Base-by-base conservation (phyloP, 2,888 invertebrate genomes). In the Helicoverpa assulta region DNA sequence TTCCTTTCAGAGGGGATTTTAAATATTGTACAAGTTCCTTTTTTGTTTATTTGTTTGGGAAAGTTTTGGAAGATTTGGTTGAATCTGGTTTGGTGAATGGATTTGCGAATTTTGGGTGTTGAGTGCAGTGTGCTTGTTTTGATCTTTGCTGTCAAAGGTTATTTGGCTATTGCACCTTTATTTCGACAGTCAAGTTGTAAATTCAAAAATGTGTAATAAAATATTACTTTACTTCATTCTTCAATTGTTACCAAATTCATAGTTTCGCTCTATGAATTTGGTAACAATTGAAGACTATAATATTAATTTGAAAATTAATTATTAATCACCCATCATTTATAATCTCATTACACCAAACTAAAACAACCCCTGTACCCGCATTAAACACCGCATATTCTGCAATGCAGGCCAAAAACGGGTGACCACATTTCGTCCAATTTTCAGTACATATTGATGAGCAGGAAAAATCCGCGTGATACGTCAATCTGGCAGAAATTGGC, bases 1-100 rank as follows among this genome's bases (percentile, higher is more conserved):
- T 63, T 66, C 65, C 56, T 63, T 70, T 72, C 65, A 37, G 63
- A 43, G 33, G 47, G 67, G 56, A 60, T 70, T 81, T 72, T 67
- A 69, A 66, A 67, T 60, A 53, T 69, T 73, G 68, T 40, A 40
- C 40, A 40, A 40, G 40, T 70, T 69, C 51, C 56, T 29, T 62
- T 67, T 76, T 73, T 53, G 6, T 63, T 26, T 53, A 72, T 43
- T 43, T 6, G 59, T 50, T 33, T 0, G 3, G 8, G 14, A 62
- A 69, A n/a, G 54, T 62, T 67, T 47, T 19, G 19, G n/a, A 40
- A 52, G 56, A 18, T 43, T 47, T 54, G 54, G 57, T 64, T 53
- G 16, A 21, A 26, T 26, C 4, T 26, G 47, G 19, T 76, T 47
- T n/a, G 47, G 16, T 53, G 40, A 40, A 40, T 40, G 40, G 40